Evolutionary conservation across 2,113 vertebrate species (phyloP).

Genomic region (Sturnus vulgaris): DNA sequence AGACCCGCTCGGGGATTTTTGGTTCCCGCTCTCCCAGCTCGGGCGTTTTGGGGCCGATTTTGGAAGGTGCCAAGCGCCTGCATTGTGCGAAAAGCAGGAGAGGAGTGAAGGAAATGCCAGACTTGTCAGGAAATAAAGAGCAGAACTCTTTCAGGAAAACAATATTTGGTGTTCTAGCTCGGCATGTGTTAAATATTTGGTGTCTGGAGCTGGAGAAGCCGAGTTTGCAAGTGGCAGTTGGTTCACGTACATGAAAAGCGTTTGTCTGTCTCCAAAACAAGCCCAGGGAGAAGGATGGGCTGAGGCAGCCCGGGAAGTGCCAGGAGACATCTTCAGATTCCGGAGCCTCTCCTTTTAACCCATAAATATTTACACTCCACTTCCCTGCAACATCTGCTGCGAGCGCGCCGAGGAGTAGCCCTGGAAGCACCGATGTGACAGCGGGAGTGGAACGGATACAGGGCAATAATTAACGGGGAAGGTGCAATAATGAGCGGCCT

Average conservation of each 20-base stretch:
- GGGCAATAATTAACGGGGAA: slow-evolving; percentile 21
- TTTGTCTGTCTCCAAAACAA: not conserved
- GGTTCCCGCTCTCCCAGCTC: not conserved
- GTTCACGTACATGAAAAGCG: not conserved
- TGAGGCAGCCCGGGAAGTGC: not conserved
- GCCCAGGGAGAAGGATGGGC: not conserved
- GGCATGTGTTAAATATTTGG: not conserved
- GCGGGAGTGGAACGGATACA: not conserved
- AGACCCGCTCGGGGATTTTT: not conserved
- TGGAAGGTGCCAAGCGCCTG: not conserved
- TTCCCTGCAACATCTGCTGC: not conserved
- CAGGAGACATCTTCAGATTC: not conserved
- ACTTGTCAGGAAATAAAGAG: not conserved
- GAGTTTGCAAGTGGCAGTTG: not conserved
- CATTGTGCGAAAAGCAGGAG: not conserved
- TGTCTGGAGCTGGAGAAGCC: not conserved
- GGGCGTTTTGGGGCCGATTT: accelerated
- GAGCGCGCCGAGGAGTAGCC: not conserved
- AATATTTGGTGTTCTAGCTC: not conserved
- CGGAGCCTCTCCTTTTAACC: slow-evolving; percentile 4
- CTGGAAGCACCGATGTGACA: not conserved
- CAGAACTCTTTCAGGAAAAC: not conserved
- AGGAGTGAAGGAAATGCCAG: not conserved
- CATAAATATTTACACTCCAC: slow-evolving; percentile 51
- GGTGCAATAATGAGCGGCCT: not conserved